Conservation (phyloP, 2,888 invertebrate species). For the Ligdia adustata region DNA sequence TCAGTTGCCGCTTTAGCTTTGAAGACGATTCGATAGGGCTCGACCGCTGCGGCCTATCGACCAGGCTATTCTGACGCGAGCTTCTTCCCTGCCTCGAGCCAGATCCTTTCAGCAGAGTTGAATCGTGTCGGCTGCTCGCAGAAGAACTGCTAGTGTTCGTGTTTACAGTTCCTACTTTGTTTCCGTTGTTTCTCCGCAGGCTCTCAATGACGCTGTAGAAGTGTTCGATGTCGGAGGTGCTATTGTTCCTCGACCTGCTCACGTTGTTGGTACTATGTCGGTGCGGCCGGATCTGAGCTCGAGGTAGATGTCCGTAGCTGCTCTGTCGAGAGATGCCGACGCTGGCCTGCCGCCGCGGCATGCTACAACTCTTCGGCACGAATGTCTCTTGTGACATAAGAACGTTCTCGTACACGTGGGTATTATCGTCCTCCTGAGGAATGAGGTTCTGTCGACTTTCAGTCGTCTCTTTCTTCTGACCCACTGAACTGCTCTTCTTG, state of each 20-base stretch:
- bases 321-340: slow-evolving; percentile 66
- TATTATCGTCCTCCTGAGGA: slow-evolving; percentile 67
- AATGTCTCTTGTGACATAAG: slow-evolving; percentile 59
- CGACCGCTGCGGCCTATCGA: slow-evolving; percentile 54
- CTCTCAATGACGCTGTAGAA: slow-evolving; percentile 73
- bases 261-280: slow-evolving; percentile 65
- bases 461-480: slow-evolving; percentile 72
- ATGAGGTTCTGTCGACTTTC: slow-evolving; percentile 79
- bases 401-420: slow-evolving; percentile 78
- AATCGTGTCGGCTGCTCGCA: slow-evolving; percentile 57
- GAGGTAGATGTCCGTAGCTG: slow-evolving; percentile 71
- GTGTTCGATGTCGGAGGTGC: slow-evolving; percentile 64
- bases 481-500: slow-evolving; percentile 77
- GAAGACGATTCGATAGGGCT: slow-evolving; percentile 48
- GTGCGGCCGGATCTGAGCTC: slow-evolving; percentile 65
- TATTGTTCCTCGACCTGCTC: slow-evolving; percentile 57
- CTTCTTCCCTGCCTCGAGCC: slow-evolving; percentile 43
- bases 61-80: slow-evolving; percentile 67
- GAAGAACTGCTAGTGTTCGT: slow-evolving; percentile 68
- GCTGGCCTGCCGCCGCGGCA: slow-evolving; percentile 71
- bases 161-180: slow-evolving; percentile 44
- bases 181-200: slow-evolving; percentile 51
- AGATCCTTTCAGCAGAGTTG: slow-evolving; percentile 41
- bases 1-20: slow-evolving; percentile 63
- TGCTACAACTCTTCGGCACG: slow-evolving; percentile 73